These are phyloP conservation scores for Yoshiicerus persimilis DNA, from an alignment of 1,140 invertebrate genomes.

Conservation along the genomic window DNA sequence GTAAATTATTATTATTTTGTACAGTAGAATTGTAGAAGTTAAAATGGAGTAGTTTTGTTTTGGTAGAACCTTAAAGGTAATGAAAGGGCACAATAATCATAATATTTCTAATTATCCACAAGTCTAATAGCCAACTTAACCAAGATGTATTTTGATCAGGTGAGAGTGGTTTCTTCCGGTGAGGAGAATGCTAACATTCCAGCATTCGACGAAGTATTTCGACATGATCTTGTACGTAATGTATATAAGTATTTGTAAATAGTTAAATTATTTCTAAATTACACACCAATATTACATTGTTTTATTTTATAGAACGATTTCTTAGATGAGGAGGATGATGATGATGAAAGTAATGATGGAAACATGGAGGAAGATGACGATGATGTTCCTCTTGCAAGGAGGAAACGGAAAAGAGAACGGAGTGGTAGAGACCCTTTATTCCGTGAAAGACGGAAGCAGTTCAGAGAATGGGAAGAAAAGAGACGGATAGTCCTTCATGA, in stretches of 20 bases:
- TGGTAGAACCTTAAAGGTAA: no score
- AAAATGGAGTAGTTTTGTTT: no score
- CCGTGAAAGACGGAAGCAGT: slow-evolving; percentile 68
- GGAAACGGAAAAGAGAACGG: slow-evolving; percentile 64
- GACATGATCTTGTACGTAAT: slow-evolving; percentile 63
- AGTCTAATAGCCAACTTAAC: no score
- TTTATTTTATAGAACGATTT: neutral
- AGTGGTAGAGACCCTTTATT: slow-evolving; percentile 70
- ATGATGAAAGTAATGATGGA: slow-evolving; percentile 56
- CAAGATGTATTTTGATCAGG: no score
- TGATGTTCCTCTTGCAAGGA: neutral
- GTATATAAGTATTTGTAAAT: no score
- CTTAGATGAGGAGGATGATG: slow-evolving; percentile 42
- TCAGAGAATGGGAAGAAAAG: slow-evolving; percentile 79
- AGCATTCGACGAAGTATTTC: slow-evolving; percentile 80
- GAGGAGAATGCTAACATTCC: slow-evolving; percentile 75
- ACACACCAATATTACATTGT: neutral
- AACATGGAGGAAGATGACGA: slow-evolving; percentile 55
- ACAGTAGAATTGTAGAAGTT: no score
- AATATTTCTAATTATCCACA: no score
- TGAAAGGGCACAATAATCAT: no score
- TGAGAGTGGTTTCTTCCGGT: slow-evolving; percentile 66
- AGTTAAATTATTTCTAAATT: no score
- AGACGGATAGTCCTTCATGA: slow-evolving; percentile 82
- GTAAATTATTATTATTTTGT: no score